Evolutionary conservation across 2,888 invertebrate genomes (phyloP), one percentile per base, ranked within the genome.

Genomic region (Embidobia sp.): DNA sequence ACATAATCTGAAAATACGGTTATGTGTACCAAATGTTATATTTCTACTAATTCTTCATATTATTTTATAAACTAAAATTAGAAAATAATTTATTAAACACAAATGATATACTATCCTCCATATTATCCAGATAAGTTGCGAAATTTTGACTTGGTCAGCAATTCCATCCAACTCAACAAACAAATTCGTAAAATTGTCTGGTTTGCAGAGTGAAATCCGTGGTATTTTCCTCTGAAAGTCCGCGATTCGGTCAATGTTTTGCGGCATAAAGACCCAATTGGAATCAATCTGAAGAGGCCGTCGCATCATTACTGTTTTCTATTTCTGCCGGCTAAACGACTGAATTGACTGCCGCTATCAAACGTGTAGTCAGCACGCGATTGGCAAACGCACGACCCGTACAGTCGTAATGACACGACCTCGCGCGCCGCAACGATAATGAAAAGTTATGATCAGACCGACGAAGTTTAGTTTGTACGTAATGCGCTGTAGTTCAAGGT

Each of bases 391-490:
- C 73, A 53, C 73, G 66, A 72, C 66, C 69, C 66, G 53, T 77
- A 61, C 48, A 72, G 77, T 73, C 77, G 49, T 57, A 73, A 73
- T 57, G 73, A 76, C 64, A 44, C 64, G 70, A 66, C 70, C 70
- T 66, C 77, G 77, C 70, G 53, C 77, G 42, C 63, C 76, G 46
- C 51, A 77, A 77, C 70, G 77, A 77, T 77, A 77, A 73, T 77
- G 77, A 73, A 77, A 77, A 73, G 77, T 73, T 77, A 67, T 53
- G 72, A 72, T 64, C 70, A 72, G 26, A 19, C 57, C 40, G 70
- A 33, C 57, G 66, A 64, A 70, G 70, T 57, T 66, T 72, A 57
- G 70, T 70, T 57, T n/a, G 59, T 66, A 72, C 70, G 48, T 61
- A 66, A 67, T 55, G 61, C 26, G 13, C 61, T 59, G 77, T 66